Base-by-base conservation (phyloP, 2,113 vertebrate species). In the Paralichthys olivaceus region DNA sequence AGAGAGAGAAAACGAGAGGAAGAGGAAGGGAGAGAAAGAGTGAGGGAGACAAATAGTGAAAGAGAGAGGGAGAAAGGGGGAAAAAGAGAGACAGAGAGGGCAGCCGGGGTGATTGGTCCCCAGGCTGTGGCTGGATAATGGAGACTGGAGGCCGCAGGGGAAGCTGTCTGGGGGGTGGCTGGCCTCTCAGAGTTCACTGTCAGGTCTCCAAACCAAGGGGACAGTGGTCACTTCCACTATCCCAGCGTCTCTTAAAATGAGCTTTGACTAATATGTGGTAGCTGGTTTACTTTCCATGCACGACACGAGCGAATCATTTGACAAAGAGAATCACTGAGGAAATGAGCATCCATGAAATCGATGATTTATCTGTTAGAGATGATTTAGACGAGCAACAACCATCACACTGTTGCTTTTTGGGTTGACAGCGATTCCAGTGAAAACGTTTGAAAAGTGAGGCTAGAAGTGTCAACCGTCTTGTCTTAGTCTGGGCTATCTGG, bases 151-250 rank as follows among this genome's bases (percentile, higher is more conserved):
- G 85, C 89, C 85, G 82, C 84, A 89, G 87, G 89, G 88, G 81
- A 67, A 71, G 69, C 87, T 40, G 91, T 92, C 85, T 90, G 85
- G 90, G 90, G 88, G 91, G 87, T 64, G 90, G 80, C 87, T 89
- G 92, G 85, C 76, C 91, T 84, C 85, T 22, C 69, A 80, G 85
- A 82, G 93, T 93, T 94, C 94, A 94, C 87, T 92, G 91, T 84
- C 84, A 90, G 92, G 89, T 84, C 86, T 90, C 78, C 32, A 72
- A 86, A 83, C 63, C 59, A 28, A 69, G 59, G 51, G 78, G 79
- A 77, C 72, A 78, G 59, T 70, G 85, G 78, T 72, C 86, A 81
- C 69, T 86, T 90, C 86, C 81, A 83, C 47, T 40, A 37, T 37
- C 62, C 56, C 64, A 59, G 54, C 23, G 53, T 79, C 59, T 43